A percentile compares a stretch with the other conserved stretches of the same genome.
These are phyloP conservation scores for Romanogobio albipinnatus DNA, from an alignment of 2,113 vertebrate species.

Conservation along the genomic window DNA sequence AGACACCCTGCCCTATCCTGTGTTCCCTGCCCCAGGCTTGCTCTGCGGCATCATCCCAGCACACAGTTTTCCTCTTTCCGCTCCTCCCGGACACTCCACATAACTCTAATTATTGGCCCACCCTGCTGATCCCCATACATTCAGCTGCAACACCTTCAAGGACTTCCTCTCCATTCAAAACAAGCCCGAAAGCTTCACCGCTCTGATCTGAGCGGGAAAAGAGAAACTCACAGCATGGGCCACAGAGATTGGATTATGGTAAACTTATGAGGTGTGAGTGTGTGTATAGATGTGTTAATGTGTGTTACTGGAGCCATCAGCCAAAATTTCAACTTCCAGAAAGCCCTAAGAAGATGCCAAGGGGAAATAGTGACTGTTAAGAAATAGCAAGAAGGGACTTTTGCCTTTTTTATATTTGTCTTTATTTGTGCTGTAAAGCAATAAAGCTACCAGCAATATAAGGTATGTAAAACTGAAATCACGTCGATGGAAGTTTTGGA, in stretches of 20 bases:
- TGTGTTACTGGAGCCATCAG: constrained; percentile 6
- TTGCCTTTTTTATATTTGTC: constrained; percentile 34
- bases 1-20: constrained; percentile 22
- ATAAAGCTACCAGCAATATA: background rate
- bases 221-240: constrained; percentile 38
- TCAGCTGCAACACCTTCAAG: constrained; percentile 43
- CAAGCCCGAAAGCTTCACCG: constrained; percentile 4
- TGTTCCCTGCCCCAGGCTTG: constrained; percentile 3
- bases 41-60: constrained; percentile 38
- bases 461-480: background rate
- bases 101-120: constrained; percentile 44
- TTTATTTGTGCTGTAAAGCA: constrained; percentile 42
- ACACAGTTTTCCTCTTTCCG: constrained; percentile 47
- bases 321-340: constrained; percentile 15
- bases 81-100: constrained; percentile 48
- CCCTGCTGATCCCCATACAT: constrained; percentile 11
- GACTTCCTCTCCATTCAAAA: constrained; percentile 45
- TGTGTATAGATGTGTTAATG: constrained; percentile 29
- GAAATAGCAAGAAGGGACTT: background rate
- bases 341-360: constrained; percentile 11
- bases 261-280: constrained; percentile 23
- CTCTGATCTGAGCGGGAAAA: constrained; percentile 6
- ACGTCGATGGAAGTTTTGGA: background rate
- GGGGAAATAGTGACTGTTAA: background rate
- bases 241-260: constrained; percentile 33